phyloP scores from a whole-genome alignment of 2,113 vertebrate genomes.

The Amblyornis subalaris region DNA sequence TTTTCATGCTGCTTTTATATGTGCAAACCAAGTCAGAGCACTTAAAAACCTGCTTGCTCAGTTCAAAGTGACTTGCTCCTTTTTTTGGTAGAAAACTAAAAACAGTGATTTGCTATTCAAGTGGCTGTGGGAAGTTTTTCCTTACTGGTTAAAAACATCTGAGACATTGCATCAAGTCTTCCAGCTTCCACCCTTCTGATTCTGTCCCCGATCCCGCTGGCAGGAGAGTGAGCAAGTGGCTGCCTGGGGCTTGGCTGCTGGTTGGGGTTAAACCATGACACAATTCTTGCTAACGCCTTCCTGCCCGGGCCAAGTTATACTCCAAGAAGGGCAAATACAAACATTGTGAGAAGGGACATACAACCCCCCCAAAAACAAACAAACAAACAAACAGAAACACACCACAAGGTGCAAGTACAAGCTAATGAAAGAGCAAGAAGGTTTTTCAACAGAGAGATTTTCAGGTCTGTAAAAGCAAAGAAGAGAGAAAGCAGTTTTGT shows the following conservation, averaged over 20 bases:
- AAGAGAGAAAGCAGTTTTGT: background rate
- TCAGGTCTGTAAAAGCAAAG: background rate
- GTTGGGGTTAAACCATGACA: background rate
- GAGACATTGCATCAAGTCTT: background rate
- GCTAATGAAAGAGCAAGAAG: background rate
- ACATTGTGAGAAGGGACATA: background rate
- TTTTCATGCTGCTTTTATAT: background rate
- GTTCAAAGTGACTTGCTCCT: fast-evolving
- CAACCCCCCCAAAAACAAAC: fast-evolving
- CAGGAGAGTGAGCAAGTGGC: fast-evolving
- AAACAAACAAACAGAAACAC: background rate
- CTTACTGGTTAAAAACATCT: background rate
- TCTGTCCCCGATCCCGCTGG: fast-evolving
- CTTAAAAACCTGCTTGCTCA: background rate
- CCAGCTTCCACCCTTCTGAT: background rate
- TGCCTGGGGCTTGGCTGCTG: background rate
- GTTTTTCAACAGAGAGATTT: background rate
- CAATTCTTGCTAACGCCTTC: background rate
- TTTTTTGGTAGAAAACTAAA: background rate
- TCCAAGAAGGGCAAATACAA: background rate
- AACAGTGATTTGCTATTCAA: background rate
- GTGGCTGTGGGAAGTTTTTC: background rate
- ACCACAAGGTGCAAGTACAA: background rate
- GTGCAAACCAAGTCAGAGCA: background rate
- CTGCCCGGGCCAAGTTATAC: background rate